A percentile compares a stretch with the other conserved stretches of the same genome.
phyloP scores from a whole-genome alignment of 2,113 vertebrate genomes.

The Notiomystis cincta region DNA sequence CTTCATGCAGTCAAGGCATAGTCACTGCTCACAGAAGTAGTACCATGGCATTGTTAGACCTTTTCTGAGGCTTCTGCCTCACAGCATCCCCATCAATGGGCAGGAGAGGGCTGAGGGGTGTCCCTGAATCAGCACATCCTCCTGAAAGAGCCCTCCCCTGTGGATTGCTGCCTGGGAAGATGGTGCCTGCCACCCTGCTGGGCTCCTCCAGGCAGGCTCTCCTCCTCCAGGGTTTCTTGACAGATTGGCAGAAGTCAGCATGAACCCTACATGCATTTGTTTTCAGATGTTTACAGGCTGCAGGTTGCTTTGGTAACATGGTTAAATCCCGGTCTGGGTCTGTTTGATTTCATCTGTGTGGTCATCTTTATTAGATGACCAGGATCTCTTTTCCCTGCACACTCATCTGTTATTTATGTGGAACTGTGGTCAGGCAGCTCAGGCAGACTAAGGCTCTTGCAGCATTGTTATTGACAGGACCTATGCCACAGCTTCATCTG shows the following conservation, averaged over 20 bases:
- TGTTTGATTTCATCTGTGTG: not conserved
- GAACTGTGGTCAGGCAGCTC: not conserved
- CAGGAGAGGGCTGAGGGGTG: not conserved
- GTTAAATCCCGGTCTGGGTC: not conserved
- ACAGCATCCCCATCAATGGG: accelerated
- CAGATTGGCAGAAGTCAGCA: not conserved
- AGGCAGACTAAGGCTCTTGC: not conserved
- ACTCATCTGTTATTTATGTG: not conserved
- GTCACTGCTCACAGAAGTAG: not conserved
- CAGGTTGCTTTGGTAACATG: not conserved
- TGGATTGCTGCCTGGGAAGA: not conserved
- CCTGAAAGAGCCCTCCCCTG: not conserved
- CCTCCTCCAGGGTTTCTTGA: accelerated
- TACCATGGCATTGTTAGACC: not conserved
- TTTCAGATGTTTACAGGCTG: not conserved
- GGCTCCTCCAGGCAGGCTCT: not conserved
- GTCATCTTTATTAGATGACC: not conserved
- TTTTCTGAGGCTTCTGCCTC: not conserved
- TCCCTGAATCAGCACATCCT: not conserved
- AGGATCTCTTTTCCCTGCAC: not conserved
- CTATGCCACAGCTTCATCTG: not conserved
- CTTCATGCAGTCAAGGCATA: not conserved
- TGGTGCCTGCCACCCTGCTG: not conserved
- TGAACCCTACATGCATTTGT: not conserved
- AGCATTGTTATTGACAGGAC: not conserved